Evolutionary conservation across 2,113 vertebrate genomes (phyloP), one percentile per base, ranked within the genome.

Genomic region (Podarcis muralis): DNA sequence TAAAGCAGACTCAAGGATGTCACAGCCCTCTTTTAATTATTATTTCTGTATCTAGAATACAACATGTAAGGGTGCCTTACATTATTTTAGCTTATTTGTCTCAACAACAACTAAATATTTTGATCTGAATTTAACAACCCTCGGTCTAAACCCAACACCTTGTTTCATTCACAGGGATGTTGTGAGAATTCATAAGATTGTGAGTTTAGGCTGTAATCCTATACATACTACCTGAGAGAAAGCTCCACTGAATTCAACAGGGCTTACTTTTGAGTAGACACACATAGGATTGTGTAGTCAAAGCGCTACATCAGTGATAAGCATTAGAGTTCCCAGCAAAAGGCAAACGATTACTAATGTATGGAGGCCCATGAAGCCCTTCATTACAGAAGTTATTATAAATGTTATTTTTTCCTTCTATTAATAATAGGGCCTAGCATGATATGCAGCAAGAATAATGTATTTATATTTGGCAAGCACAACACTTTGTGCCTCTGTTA

Each of bases 401-500:
- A 0, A 6, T 79, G 68, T 32, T 88, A 0, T 76, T 91, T 88
- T 80, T 74, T 86, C 87, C 78, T 23, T 71, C 83, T 83, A 84
- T 88, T 85, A 93, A 85, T 84, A 93, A 94, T 5, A 76, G 32
- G 66, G 43, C 66, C 90, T 80, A 43, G 81, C 37, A 84, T 69
- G 89, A 72, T 15, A 0, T 4, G 0, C 78, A 7, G 75, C 83
- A n/a, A 16, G 90, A 88, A 85, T n/a, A 85, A 93, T 87, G 22
- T 76, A 81, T 93, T 86, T 66, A 88, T 83, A 88, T 87, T 81
- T 81, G 48, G 53, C 48, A 74, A 79, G 88, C 76, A 89, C 82
- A 93, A 83, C 92, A 66, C 84, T 87, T 89, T 79, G 9, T 90
- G 76, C 86, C 85, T 89, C 89, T 30, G 37, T 88, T 81, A 84